Conservation (phyloP, 2,113 vertebrate species). For the Pseudorasbora parva region DNA sequence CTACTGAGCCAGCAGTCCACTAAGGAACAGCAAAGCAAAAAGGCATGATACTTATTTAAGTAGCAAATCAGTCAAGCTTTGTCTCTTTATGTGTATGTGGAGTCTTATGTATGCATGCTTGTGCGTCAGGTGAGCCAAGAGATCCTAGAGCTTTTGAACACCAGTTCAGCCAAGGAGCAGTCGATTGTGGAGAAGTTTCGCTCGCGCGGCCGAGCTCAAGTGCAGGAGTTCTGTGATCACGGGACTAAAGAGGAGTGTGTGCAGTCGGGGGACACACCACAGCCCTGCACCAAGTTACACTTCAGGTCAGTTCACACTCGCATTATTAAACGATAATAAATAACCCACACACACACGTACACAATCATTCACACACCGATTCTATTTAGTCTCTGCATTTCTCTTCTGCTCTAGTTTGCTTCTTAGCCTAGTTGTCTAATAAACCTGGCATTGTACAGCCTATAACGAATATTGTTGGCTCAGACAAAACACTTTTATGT, state of each 20-base stretch:
- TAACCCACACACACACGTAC: too few relatives aligned
- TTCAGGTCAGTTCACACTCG: conserved; percentile 80
- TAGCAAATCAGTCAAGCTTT: background rate
- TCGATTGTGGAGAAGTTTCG: conserved; percentile 94
- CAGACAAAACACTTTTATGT: too few relatives aligned
- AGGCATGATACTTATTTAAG: conserved; percentile 74
- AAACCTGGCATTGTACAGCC: too few relatives aligned
- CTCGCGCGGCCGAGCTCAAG: conserved; percentile 89
- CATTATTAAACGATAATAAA: background rate
- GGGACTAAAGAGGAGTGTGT: conserved; percentile 93
- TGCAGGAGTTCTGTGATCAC: conserved; percentile 93
- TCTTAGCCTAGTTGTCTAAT: too few relatives aligned
- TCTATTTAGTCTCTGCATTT: too few relatives aligned
- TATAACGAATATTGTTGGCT: too few relatives aligned
- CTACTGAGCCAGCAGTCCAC: conserved; percentile 92
- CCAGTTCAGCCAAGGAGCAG: conserved; percentile 92
- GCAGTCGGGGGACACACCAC: conserved; percentile 81
- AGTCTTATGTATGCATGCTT: background rate
- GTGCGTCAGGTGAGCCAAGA: conserved; percentile 86
- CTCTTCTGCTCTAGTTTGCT: too few relatives aligned
- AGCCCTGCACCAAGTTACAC: conserved; percentile 88
- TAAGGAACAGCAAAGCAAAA: conserved; percentile 93
- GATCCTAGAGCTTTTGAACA: conserved; percentile 90
- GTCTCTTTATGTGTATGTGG: background rate
- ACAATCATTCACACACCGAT: too few relatives aligned